Conservation (phyloP, 37 sponge, comb jelly and placozoan species). For the Crambe crambe region DNA sequence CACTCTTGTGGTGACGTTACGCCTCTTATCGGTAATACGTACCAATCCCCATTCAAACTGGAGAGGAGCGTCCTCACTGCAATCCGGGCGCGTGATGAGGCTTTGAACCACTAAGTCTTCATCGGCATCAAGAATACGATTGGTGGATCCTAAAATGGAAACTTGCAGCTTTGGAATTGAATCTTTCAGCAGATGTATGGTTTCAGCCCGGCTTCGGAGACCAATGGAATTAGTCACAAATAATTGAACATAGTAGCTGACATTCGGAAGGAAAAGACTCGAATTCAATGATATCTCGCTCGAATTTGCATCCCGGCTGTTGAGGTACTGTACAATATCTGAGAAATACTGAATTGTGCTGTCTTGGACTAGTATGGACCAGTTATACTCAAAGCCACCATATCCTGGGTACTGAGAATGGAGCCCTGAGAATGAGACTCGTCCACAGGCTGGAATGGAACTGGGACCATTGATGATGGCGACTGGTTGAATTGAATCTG, state of each 20-base stretch:
- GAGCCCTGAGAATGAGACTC: constrained; percentile 30
- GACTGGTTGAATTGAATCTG: constrained; percentile 32
- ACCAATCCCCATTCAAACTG: constrained; percentile 24
- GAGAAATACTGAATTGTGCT: constrained; percentile 35
- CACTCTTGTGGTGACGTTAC: not conserved
- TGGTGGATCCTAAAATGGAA: constrained; percentile 2
- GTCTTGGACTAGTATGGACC: constrained; percentile 58
- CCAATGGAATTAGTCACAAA: constrained; percentile 59
- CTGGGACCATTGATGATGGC: constrained; percentile 53
- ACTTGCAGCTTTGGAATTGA: not conserved
- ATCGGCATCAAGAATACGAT: not conserved
- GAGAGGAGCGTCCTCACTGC: not conserved
- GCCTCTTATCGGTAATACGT: constrained; percentile 22
- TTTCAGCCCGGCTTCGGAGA: constrained; percentile 17
- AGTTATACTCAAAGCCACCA: constrained; percentile 39
- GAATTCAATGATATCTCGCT: constrained; percentile 30
- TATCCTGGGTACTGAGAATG: constrained; percentile 73
- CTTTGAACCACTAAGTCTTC: constrained; percentile 18
- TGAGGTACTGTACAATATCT: constrained; percentile 28
- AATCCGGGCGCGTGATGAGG: constrained; percentile 2
- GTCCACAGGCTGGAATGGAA: constrained; percentile 63
- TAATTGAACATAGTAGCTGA: constrained; percentile 52
- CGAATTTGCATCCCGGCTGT: constrained; percentile 4
- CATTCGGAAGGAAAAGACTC: constrained; percentile 14
- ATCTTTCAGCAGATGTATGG: constrained; percentile 19